phyloP scores from a whole-genome alignment of 2,113 vertebrate genomes.

The Cephalopholis sonnerati region DNA sequence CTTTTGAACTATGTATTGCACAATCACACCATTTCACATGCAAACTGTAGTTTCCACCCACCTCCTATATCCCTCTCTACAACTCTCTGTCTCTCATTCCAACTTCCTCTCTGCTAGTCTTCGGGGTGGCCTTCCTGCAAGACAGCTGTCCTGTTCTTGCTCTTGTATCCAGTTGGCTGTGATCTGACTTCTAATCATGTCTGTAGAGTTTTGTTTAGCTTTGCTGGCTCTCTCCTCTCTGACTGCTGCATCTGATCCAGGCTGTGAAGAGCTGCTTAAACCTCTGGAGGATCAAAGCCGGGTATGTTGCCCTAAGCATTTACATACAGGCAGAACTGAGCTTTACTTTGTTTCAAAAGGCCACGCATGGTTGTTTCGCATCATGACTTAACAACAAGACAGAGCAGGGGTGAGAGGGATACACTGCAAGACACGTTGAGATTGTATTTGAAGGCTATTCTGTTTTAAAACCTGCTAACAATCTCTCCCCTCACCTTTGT shows the following conservation, averaged over 20 bases:
- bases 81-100: not conserved
- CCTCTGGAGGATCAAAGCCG: slow-evolving; percentile 31
- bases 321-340: not conserved
- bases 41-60: not conserved
- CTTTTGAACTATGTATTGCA: not conserved
- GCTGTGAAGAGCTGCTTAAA: slow-evolving; percentile 55
- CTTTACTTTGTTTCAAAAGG: not conserved
- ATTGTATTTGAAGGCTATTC: no score
- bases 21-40: not conserved
- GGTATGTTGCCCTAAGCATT: slow-evolving; percentile 41
- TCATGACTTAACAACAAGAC: not conserved
- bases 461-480: no score
- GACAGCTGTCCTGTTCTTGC: slow-evolving; percentile 3
- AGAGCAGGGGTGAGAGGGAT: no score
- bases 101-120: not conserved
- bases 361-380: not conserved
- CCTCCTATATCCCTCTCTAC: not conserved
- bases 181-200: slow-evolving; percentile 48
- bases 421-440: no score
- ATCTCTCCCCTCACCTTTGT: no score
- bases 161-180: not conserved
- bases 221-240: slow-evolving; percentile 59
- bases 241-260: slow-evolving; percentile 39
- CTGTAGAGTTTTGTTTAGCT: slow-evolving; percentile 31
- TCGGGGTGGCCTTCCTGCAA: not conserved